Base-by-base conservation (phyloP, 1,140 invertebrate species). In the Sipha flava region DNA sequence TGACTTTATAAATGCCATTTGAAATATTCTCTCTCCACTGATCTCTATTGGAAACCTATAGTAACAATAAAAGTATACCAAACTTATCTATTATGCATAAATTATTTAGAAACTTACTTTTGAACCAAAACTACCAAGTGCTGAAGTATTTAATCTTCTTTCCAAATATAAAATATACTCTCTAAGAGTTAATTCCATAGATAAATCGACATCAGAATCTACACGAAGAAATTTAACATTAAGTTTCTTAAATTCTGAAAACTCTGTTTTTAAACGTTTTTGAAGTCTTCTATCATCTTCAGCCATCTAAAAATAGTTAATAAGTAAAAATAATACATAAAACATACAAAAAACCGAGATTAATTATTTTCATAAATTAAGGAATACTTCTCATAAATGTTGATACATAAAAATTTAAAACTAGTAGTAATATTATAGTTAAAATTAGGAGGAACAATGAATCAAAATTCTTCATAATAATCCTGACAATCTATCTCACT, bases 21-120 rank as follows among this genome's bases (percentile, higher is more conserved):
- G 88, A 86, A 62, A 96, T 86, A 18, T 90, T 88, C 9, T 88
- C 87, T 47, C 93, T 89, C 94, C 94, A 96, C 31, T 86, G 86
- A 3, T 88, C 87, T 59, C 93, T 88, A 85, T 93, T 89, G 81
- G 84, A 83, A 7, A 90, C 83, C 86, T 87, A 75, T 52, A 81
- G 79, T 59, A 73, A 73, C 72, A 82, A 52, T 5, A 29, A 23
- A 23, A 49, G 23, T 54, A 37, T 47, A 54, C 29, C n/a, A 21
- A 21, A n/a, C 4, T 5, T 6, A 49, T 37, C 0, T 49, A 29
- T 43, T 40, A 64, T 3, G 0, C 31, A 43, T 26, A 12, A 59
- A 37, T 1, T 18, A 14, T 16, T 34, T 14, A 54, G 18, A 54
- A 54, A 77, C 26, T 59, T 59, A 77, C 73, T 7, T 57, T 77